phyloP scores from a whole-genome alignment of 2,797 vertebrate genomes.

The Mormyrops attenuatus region DNA sequence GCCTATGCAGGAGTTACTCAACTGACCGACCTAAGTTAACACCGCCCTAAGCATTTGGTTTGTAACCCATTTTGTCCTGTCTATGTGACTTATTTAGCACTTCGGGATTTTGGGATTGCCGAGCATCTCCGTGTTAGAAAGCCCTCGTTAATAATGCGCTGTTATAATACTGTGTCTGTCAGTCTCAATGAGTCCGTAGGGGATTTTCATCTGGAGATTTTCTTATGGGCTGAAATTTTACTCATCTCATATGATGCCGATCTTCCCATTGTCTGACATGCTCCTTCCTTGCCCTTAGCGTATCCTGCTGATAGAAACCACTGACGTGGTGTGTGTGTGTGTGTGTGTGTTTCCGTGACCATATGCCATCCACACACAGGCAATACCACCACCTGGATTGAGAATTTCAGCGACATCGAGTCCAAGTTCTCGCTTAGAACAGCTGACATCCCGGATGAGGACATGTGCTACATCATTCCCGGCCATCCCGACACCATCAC shows the following conservation, averaged over 20 bases:
- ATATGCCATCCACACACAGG: constrained; percentile 18
- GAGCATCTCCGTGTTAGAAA: not conserved
- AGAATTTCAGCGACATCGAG: constrained; percentile 58
- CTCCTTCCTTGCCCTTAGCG: not conserved
- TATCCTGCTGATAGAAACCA: not conserved
- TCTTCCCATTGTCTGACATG: not conserved
- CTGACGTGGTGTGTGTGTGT: not conserved
- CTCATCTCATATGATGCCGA: not conserved
- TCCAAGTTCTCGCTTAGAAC: constrained; percentile 74
- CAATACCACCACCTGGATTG: constrained; percentile 30
- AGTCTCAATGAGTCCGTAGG: not conserved
- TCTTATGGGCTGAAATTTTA: not conserved
- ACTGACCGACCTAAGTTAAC: not conserved
- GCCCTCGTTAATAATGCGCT: not conserved
- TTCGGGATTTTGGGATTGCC: not conserved
- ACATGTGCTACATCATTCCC: constrained; percentile 69
- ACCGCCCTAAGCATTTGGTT: not conserved
- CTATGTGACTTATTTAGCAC: not conserved
- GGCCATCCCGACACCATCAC: constrained; percentile 60
- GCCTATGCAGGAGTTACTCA: not conserved
- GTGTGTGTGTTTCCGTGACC: not conserved
- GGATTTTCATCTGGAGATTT: not conserved
- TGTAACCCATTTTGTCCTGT: not conserved
- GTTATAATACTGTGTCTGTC: not conserved
- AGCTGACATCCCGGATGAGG: constrained; percentile 62